A percentile compares a stretch with the other conserved stretches of the same genome.
Conservation (phyloP, 2,797 vertebrate species). For the Falco columbarius region DNA sequence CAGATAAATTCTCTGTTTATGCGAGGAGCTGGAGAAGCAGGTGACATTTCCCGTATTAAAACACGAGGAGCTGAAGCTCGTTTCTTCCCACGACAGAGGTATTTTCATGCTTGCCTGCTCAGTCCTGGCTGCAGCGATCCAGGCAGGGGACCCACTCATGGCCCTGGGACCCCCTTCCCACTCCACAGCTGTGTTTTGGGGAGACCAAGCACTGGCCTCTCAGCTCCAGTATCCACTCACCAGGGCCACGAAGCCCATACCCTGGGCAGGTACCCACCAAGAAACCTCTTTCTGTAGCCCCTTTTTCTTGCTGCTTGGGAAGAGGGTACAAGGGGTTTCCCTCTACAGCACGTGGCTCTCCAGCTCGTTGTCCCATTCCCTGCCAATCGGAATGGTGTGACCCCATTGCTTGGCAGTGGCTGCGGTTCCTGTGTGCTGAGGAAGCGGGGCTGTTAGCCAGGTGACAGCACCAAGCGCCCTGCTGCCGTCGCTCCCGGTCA, state of each 20-base stretch:
- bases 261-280: background rate
- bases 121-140: fast-evolving
- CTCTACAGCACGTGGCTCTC: fast-evolving
- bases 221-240: background rate
- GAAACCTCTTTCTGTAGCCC: too few species aligned
- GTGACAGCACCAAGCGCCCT: background rate
- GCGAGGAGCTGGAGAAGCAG: slow-evolving; percentile 31
- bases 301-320: fast-evolving
- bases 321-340: background rate
- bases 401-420: too few species aligned
- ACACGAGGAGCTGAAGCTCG: background rate
- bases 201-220: background rate
- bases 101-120: background rate
- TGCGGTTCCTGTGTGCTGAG: fast-evolving
- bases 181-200: fast-evolving
- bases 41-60: background rate
- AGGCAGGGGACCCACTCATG: fast-evolving
- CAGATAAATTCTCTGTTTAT: slow-evolving; percentile 48
- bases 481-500: background rate
- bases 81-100: background rate
- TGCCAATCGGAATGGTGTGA: background rate
- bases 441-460: background rate
- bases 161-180: background rate
- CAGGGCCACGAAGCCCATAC: fast-evolving
- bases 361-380: background rate